phyloP scores from a whole-genome alignment of 2,888 invertebrate species.

The Drosophila siamana region DNA sequence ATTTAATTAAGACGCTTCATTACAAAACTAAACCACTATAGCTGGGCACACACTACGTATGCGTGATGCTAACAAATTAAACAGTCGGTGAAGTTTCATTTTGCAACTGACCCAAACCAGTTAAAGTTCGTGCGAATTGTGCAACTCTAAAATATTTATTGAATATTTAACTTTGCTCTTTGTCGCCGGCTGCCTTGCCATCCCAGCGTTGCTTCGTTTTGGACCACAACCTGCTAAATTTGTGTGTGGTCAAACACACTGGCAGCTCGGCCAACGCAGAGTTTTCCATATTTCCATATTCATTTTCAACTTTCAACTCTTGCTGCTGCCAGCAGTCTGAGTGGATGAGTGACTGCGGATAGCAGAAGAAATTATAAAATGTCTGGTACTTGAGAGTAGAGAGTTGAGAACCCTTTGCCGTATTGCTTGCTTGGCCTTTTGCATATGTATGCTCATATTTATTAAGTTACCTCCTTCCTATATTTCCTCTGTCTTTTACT shows the following conservation, averaged over 20 bases:
- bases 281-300: conserved; percentile 40
- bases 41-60: conserved; percentile 30
- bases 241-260: conserved; percentile 26
- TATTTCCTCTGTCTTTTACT: not conserved
- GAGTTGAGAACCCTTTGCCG: conserved; percentile 9
- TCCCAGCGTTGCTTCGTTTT: not conserved
- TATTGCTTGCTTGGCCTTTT: conserved; percentile 12
- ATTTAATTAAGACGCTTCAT: conserved; percentile 55
- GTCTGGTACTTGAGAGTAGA: not conserved
- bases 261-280: conserved; percentile 4
- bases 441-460: conserved; percentile 39
- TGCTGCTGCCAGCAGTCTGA: conserved; percentile 4
- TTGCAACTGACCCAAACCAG: conserved; percentile 3
- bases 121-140: not conserved
- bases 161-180: conserved; percentile 60
- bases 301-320: conserved; percentile 15
- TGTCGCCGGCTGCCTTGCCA: conserved; percentile 13
- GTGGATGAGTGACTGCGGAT: conserved; percentile 6
- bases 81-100: conserved; percentile 13
- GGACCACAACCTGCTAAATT: conserved; percentile 15
- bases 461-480: conserved; percentile 25
- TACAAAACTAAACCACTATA: conserved; percentile 15
- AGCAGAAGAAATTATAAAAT: conserved; percentile 34
- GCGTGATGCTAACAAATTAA: conserved; percentile 50
- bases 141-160: conserved; percentile 58